A percentile compares a stretch with the other conserved stretches of the same genome.
Evolutionary conservation across 2,113 vertebrate species (phyloP).

Genomic region (Callospermophilus lateralis): DNA sequence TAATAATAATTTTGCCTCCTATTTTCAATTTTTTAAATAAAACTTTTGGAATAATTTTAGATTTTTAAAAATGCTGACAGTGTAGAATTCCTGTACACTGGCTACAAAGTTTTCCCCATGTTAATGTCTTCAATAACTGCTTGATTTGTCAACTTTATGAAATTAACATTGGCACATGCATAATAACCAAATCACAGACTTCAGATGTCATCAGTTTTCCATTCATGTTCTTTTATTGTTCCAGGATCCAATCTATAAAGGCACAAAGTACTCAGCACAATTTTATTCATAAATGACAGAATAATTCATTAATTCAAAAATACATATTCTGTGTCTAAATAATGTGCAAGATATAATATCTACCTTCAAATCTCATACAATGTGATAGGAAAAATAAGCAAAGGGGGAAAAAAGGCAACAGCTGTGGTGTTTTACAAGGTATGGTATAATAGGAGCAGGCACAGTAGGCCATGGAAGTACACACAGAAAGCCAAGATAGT

Average conservation of each 20-base stretch:
- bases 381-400: background rate
- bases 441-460: background rate
- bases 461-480: background rate
- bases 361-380: background rate
- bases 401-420: background rate
- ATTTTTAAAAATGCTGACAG: background rate
- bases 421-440: background rate
- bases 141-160: constrained; percentile 5
- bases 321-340: background rate
- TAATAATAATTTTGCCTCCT: background rate
- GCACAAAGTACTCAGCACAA: background rate
- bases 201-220: background rate
- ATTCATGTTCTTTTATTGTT: background rate
- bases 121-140: background rate
- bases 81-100: background rate
- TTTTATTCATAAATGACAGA: background rate
- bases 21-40: background rate
- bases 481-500: background rate
- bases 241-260: background rate
- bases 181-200: background rate
- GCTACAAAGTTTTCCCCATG: background rate
- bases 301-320: background rate
- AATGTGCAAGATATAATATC: background rate
- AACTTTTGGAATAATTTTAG: background rate
- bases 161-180: background rate